phyloP scores from a whole-genome alignment of 2,113 vertebrate genomes.

The Bufo bufo region DNA sequence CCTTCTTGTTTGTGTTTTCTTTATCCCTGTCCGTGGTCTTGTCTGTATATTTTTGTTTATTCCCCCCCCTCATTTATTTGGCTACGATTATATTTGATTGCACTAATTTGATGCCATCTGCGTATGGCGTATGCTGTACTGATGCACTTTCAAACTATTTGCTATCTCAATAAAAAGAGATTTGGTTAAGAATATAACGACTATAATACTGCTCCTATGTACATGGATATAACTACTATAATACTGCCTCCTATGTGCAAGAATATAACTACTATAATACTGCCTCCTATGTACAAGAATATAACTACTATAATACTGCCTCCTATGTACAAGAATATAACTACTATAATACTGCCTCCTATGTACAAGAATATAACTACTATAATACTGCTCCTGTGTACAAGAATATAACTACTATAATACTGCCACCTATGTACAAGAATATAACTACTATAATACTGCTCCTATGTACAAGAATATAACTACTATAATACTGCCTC shows the following conservation, averaged over 20 bases:
- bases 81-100: no score
- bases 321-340: constrained; percentile 12
- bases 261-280: constrained; percentile 4
- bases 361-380: constrained; percentile 9
- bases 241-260: not conserved
- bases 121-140: no score
- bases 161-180: no score
- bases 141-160: no score
- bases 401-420: not conserved
- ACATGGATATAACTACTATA: not conserved
- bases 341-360: constrained; percentile 8
- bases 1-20: no score
- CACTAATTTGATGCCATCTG: no score
- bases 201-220: not conserved
- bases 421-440: not conserved
- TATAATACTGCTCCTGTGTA: not conserved
- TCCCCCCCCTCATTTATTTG: no score
- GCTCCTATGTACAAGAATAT: not conserved
- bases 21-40: no score
- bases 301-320: constrained; percentile 3
- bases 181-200: not conserved
- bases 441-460: constrained; percentile 5
- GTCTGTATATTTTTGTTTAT: no score
- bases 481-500: not conserved
- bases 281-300: not conserved